A percentile compares a stretch with the other conserved stretches of the same genome.
phyloP scores from a whole-genome alignment of 2,113 vertebrate species.

The Puma concolor region DNA sequence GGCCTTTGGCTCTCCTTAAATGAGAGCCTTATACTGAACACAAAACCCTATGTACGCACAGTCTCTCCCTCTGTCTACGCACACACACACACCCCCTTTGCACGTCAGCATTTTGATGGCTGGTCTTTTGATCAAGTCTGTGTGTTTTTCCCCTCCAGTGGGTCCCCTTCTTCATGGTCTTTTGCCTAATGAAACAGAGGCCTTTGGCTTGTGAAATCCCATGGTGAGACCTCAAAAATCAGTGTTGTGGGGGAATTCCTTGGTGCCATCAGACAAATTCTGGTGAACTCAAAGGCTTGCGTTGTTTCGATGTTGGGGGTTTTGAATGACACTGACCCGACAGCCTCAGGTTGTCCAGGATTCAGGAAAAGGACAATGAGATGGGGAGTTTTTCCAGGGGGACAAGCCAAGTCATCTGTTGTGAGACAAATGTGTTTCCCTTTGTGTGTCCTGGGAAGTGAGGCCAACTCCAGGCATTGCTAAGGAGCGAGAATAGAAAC shows the following conservation, averaged over 20 bases:
- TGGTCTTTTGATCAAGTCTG: not conserved
- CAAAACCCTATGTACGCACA: rapidly evolving
- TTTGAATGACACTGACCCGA: not conserved
- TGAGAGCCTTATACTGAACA: not conserved
- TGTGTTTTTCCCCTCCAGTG: not conserved
- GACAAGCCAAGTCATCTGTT: rapidly evolving
- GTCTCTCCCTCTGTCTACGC: not conserved
- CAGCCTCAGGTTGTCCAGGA: not conserved
- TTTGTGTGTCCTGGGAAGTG: rapidly evolving
- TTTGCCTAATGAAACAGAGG: not conserved
- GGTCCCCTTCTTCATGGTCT: not conserved
- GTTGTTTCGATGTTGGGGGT: not conserved
- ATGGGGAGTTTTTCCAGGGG: not conserved
- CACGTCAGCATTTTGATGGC: not conserved
- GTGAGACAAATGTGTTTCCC: not conserved
- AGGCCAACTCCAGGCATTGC: not conserved
- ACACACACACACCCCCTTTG: not conserved
- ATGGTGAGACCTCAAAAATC: rapidly evolving
- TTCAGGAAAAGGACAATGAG: not conserved
- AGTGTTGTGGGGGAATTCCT: not conserved
- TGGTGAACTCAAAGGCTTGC: rapidly evolving
- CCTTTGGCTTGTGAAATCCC: not conserved
- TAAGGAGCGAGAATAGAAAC: not conserved
- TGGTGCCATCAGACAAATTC: not conserved
- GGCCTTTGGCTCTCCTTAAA: not conserved